These are phyloP conservation scores for Nymphalis io DNA, from an alignment of 1,140 invertebrate species.

Conservation along the genomic window DNA sequence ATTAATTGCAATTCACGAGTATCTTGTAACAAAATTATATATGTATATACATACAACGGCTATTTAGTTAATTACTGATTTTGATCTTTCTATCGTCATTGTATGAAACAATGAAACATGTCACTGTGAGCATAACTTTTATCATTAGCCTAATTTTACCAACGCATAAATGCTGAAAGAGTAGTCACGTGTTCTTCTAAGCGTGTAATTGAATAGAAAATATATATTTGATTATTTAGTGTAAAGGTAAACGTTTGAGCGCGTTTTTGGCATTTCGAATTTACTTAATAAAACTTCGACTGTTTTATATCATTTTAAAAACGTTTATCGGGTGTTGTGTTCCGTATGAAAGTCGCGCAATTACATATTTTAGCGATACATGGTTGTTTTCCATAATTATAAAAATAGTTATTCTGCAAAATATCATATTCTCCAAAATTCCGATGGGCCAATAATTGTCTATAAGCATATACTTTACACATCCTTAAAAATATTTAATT, in stretches of 20 bases:
- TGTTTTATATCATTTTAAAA: background rate
- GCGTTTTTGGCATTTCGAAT: conserved; percentile 16
- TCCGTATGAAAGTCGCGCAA: conserved; percentile 5
- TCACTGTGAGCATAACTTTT: conserved; percentile 19
- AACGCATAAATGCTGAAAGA: conserved; percentile 26
- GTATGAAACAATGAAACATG: background rate
- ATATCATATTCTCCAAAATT: no score
- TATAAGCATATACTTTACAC: no score
- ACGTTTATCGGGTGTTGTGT: background rate
- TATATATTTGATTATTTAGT: conserved; percentile 34
- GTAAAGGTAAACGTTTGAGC: conserved; percentile 29
- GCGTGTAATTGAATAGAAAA: conserved; percentile 38
- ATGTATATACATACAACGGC: no score
- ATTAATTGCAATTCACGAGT: conserved; percentile 8
- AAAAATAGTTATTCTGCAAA: no score
- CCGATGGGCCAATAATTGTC: no score
- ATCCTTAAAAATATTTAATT: no score
- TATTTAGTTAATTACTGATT: no score
- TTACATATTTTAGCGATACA: background rate
- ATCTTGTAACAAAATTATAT: background rate
- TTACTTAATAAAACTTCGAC: conserved; percentile 21
- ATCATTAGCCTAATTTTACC: conserved; percentile 34
- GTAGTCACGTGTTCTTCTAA: conserved; percentile 28
- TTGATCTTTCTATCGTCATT: no score
- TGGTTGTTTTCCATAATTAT: background rate